These are phyloP conservation scores for Myoxocephalus aenaeus DNA, from an alignment of 2,797 vertebrate genomes.

Conservation along the genomic window DNA sequence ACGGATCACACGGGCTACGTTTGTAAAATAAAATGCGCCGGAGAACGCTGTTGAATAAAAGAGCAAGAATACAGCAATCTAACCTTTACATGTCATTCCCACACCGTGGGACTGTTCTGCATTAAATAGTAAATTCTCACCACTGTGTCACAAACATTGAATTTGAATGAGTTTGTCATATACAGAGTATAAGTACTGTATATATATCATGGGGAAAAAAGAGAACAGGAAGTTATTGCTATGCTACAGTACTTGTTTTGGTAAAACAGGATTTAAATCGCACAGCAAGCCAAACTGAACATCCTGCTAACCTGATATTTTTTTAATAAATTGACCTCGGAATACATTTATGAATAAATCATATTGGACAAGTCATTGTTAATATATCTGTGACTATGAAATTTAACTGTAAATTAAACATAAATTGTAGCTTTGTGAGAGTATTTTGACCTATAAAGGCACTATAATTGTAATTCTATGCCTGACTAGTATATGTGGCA, in stretches of 20 bases:
- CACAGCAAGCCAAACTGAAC: not conserved
- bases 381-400: not conserved
- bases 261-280: conserved; percentile 3
- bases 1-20: not conserved
- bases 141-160: conserved; percentile 4
- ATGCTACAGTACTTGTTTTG: not conserved
- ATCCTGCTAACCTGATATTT: not conserved
- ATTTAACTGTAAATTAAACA: not conserved
- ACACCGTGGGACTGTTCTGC: not conserved
- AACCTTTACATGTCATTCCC: not conserved
- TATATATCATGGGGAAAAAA: conserved; percentile 2
- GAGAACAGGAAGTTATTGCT: not conserved
- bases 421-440: not conserved
- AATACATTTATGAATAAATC: not conserved
- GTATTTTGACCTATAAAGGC: not conserved
- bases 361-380: conserved; percentile 9
- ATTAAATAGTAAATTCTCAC: conserved; percentile 7
- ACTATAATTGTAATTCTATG: not conserved
- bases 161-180: conserved; percentile 23
- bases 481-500: not conserved
- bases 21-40: not conserved
- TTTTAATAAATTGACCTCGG: not conserved
- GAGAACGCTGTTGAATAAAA: not conserved
- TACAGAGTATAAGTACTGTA: not conserved
- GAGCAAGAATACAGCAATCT: not conserved